Conservation (phyloP, 2,113 vertebrate species). For the Marcusenius ussheri region DNA sequence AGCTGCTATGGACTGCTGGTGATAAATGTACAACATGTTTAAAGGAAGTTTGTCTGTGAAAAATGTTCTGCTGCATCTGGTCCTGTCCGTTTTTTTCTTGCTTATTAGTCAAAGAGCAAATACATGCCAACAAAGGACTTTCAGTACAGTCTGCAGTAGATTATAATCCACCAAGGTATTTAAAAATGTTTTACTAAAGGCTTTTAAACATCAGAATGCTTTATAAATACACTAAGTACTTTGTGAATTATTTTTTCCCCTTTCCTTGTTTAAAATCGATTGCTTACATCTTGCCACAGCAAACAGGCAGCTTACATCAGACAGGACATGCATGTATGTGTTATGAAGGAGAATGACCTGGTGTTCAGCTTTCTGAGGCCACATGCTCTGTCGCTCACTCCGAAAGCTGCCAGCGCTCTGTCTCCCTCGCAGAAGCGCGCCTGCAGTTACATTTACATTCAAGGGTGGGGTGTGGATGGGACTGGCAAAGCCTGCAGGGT, state of each 20-base stretch:
- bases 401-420: background rate
- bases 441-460: no score
- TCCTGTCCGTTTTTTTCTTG: no score
- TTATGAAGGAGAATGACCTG: background rate
- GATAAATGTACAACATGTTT: background rate
- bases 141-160: no score
- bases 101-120: no score
- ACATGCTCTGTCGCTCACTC: background rate
- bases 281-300: background rate
- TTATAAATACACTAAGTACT: background rate
- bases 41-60: background rate
- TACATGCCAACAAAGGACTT: no score
- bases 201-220: background rate
- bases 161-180: no score
- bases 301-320: background rate
- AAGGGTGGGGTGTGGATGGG: no score
- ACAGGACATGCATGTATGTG: background rate
- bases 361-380: background rate
- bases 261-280: background rate
- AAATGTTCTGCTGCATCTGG: no score
- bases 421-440: no score
- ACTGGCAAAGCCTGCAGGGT: background rate
- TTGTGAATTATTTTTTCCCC: background rate
- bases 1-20: background rate
- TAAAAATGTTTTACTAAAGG: background rate